These are phyloP conservation scores for Pachyrhynchus sulphureomaculatus DNA, from an alignment of 1,140 invertebrate species.

Conservation along the genomic window DNA sequence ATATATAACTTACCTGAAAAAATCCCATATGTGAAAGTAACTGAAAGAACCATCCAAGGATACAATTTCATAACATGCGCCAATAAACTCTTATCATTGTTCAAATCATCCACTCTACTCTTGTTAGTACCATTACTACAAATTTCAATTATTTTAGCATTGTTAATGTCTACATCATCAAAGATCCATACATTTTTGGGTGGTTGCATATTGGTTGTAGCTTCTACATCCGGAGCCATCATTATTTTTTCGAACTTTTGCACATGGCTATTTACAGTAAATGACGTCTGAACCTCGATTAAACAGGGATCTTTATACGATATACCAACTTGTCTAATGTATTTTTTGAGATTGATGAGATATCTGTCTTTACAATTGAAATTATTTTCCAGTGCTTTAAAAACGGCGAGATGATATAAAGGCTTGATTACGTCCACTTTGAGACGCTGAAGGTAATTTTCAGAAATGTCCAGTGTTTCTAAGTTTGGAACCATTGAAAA, in stretches of 20 bases:
- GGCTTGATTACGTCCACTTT: constrained; percentile 50
- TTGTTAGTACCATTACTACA: constrained; percentile 8
- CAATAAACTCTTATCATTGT: constrained; percentile 20
- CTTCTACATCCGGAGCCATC: not conserved
- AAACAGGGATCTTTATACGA: constrained; percentile 26
- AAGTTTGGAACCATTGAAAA: constrained; percentile 55
- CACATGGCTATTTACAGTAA: constrained; percentile 5
- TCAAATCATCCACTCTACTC: not conserved
- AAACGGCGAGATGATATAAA: constrained; percentile 50
- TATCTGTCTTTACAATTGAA: constrained; percentile 50
- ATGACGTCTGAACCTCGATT: not conserved
- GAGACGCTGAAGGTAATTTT: constrained; percentile 55
- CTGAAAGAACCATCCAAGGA: constrained; percentile 17
- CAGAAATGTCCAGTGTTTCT: constrained; percentile 54
- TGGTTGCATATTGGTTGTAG: not conserved
- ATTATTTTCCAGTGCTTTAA: constrained; percentile 52
- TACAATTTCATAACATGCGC: constrained; percentile 27
- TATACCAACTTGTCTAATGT: constrained; percentile 22
- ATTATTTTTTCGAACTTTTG: constrained; percentile 37
- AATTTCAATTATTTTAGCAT: constrained; percentile 7
- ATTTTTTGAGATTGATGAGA: constrained; percentile 17
- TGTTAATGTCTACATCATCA: constrained; percentile 18
- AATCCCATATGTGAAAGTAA: constrained; percentile 34
- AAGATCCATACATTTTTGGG: constrained; percentile 35
- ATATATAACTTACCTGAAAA: constrained; percentile 20